phyloP scores from a whole-genome alignment of 2,113 vertebrate genomes.

The Otis tarda region DNA sequence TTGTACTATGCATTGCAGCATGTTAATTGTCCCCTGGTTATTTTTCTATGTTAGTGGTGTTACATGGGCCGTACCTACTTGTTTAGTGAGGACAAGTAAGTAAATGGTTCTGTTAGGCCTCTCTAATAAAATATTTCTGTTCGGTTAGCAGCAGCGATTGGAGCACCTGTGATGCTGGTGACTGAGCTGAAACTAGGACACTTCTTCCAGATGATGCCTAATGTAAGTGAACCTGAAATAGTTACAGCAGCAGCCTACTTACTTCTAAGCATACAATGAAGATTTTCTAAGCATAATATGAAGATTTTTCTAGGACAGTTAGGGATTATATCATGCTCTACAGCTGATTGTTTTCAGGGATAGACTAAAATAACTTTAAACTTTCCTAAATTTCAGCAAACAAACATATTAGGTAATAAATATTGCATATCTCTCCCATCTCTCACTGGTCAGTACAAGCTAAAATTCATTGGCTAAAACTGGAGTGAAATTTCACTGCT shows the following conservation, averaged over 20 bases:
- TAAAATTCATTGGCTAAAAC: background rate
- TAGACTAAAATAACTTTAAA: background rate
- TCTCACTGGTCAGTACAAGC: background rate
- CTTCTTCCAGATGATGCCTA: slow-evolving; percentile 66
- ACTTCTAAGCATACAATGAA: background rate
- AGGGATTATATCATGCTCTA: background rate
- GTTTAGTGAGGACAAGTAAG: background rate
- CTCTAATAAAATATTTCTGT: slow-evolving; percentile 47
- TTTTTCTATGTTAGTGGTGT: background rate
- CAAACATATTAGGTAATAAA: background rate
- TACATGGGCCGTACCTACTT: background rate
- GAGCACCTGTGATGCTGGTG: slow-evolving; percentile 67
- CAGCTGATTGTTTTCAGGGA: background rate
- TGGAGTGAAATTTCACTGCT: background rate
- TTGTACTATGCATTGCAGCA: background rate
- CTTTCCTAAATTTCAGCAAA: background rate
- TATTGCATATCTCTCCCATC: background rate
- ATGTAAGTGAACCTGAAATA: slow-evolving; percentile 58
- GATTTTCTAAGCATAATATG: background rate
- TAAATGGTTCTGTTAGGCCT: background rate
- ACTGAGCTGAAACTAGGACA: slow-evolving; percentile 39
- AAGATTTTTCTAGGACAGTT: background rate
- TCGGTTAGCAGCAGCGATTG: slow-evolving; percentile 72
- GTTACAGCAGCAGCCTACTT: background rate
- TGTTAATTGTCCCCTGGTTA: background rate